phyloP scores from a whole-genome alignment of 2,888 invertebrate species.

The Caenorhabditis sp. region DNA sequence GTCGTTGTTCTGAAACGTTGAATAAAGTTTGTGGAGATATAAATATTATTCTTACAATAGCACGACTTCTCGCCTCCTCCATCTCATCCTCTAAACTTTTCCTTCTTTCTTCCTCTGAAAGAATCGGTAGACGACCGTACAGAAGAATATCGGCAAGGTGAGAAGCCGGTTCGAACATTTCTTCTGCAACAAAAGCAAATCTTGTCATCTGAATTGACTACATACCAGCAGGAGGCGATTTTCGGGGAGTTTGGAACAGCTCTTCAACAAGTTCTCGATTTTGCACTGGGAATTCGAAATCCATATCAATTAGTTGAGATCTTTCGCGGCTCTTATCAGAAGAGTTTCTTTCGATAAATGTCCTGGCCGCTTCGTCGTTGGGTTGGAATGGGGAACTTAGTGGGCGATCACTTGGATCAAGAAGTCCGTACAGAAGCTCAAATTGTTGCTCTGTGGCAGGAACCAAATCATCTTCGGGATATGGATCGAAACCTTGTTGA shows the following conservation, averaged over 20 bases:
- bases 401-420: neutral
- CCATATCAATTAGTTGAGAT: neutral
- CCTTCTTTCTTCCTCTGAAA: neutral
- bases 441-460: slow-evolving; percentile 12
- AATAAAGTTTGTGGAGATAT: neutral
- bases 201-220: no score
- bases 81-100: slow-evolving; percentile 47
- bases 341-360: slow-evolving; percentile 15
- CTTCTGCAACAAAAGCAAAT: neutral
- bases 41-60: slow-evolving; percentile 6
- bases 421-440: slow-evolving; percentile 24
- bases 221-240: neutral
- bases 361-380: neutral
- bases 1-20: neutral
- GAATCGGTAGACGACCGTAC: slow-evolving; percentile 12
- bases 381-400: neutral
- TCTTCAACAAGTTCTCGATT: neutral
- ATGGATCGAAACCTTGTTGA: neutral
- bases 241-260: neutral
- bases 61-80: slow-evolving; percentile 22
- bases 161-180: slow-evolving; percentile 10
- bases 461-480: slow-evolving; percentile 14
- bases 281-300: slow-evolving; percentile 1
- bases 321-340: neutral
- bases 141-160: slow-evolving; percentile 17